Conservation (phyloP, 2,113 vertebrate genomes). For the Erythrocercus mccallii region DNA sequence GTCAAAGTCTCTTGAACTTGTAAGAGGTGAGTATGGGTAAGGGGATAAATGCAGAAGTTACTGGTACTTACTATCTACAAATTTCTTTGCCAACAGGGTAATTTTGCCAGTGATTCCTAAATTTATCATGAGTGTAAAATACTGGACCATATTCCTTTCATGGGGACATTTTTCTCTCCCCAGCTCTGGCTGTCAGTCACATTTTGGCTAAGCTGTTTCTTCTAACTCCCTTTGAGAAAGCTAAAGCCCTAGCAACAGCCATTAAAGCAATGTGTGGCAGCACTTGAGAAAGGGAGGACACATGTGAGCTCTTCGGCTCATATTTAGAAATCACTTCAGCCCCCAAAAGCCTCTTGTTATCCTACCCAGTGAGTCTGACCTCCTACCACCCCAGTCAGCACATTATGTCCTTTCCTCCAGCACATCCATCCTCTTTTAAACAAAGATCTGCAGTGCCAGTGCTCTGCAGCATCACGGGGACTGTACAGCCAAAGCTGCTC, state of each 20-base stretch:
- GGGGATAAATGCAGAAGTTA: neutral
- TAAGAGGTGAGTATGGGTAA: neutral
- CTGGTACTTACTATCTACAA: neutral
- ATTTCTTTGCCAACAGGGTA: neutral
- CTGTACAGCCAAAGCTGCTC: neutral
- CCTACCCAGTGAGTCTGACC: neutral
- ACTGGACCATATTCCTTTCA: neutral
- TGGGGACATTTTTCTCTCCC: neutral
- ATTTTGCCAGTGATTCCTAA: neutral
- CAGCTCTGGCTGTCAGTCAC: neutral
- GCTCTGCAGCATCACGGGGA: neutral
- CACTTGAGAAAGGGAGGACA: neutral
- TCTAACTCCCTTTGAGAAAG: neutral
- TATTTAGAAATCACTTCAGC: neutral
- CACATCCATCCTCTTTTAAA: fast-evolving
- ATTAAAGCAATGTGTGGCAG: neutral
- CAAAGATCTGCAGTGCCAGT: neutral
- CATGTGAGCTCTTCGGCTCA: neutral
- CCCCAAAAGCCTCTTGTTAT: neutral
- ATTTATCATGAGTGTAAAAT: neutral
- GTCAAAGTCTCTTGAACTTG: neutral
- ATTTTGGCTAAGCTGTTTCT: neutral
- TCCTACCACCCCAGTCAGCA: neutral
- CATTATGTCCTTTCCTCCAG: neutral
- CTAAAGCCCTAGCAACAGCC: neutral